phyloP scores from a whole-genome alignment of 2,888 invertebrate genomes.

The Boloria selene region DNA sequence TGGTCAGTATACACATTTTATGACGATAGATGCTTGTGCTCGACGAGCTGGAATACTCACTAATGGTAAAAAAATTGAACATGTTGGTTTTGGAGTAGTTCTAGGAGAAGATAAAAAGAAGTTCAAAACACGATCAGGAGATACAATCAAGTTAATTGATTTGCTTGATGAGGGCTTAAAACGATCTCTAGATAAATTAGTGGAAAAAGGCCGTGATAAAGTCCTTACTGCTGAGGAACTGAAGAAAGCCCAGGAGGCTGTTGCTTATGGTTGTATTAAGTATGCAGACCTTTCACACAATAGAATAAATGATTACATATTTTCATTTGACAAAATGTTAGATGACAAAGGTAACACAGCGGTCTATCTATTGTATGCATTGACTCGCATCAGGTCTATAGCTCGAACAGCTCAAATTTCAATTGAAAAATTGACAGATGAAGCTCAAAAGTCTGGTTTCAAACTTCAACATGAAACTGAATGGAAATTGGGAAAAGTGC shows the following conservation, averaged over 20 bases:
- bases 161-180: constrained; percentile 95
- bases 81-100: constrained; percentile 98
- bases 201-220: constrained; percentile 93
- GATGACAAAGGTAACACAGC: constrained; percentile 99
- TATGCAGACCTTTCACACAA: constrained; percentile 98
- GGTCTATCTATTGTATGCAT: constrained; percentile 96
- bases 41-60: constrained; percentile 87
- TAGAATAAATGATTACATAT: constrained; percentile 96
- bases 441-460: constrained; percentile 83
- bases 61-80: constrained; percentile 88
- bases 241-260: constrained; percentile 91
- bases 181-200: constrained; percentile 90
- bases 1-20: constrained; percentile 91
- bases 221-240: constrained; percentile 91
- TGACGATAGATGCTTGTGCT: constrained; percentile 90
- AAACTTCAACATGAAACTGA: constrained; percentile 94
- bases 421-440: constrained; percentile 82
- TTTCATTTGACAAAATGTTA: constrained; percentile 99
- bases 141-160: constrained; percentile 93
- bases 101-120: constrained; percentile 99
- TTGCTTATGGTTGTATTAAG: constrained; percentile 99
- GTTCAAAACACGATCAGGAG: constrained; percentile 98
- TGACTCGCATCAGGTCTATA: constrained; percentile 96
- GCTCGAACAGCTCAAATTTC: constrained; percentile 89
- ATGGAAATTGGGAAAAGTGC: constrained; percentile 94